phyloP scores from a whole-genome alignment of 2,888 invertebrate species.

The Elgonia sp. region DNA sequence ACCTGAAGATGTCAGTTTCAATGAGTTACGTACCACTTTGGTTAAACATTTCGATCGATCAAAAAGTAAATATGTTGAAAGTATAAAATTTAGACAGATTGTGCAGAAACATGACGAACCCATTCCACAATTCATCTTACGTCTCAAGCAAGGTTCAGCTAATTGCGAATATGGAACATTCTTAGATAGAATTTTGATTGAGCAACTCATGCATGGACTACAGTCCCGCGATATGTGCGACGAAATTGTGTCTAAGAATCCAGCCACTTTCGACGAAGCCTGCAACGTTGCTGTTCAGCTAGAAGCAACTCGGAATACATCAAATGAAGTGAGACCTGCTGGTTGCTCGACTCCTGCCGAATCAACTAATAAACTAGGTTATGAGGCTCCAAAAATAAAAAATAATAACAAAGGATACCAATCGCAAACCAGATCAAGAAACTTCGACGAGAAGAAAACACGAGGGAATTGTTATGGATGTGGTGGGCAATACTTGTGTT shows the following conservation, averaged over 20 bases:
- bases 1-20: not conserved
- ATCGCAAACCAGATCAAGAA: not conserved
- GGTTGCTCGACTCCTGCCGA: not conserved
- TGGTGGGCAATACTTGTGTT: slow-evolving; percentile 17
- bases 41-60: slow-evolving; percentile 19
- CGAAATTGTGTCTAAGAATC: too few relatives aligned
- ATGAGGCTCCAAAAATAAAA: not conserved
- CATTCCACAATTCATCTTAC: too few relatives aligned
- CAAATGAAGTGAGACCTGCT: not conserved
- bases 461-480: not conserved
- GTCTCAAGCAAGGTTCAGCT: too few relatives aligned
- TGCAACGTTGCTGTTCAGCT: too few relatives aligned
- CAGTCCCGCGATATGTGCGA: too few relatives aligned
- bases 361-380: slow-evolving; percentile 12
- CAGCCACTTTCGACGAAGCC: too few relatives aligned
- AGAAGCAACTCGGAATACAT: too few relatives aligned
- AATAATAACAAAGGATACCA: not conserved
- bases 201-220: too few relatives aligned
- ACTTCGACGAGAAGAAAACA: not conserved
- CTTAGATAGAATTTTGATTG: too few relatives aligned
- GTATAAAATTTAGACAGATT: too few relatives aligned
- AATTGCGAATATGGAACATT: too few relatives aligned
- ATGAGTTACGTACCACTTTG: slow-evolving; percentile 3
- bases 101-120: too few relatives aligned
- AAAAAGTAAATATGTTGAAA: slow-evolving; percentile 31